Base-by-base conservation (phyloP, 2,888 invertebrate species). In the Hecatera dysodea region DNA sequence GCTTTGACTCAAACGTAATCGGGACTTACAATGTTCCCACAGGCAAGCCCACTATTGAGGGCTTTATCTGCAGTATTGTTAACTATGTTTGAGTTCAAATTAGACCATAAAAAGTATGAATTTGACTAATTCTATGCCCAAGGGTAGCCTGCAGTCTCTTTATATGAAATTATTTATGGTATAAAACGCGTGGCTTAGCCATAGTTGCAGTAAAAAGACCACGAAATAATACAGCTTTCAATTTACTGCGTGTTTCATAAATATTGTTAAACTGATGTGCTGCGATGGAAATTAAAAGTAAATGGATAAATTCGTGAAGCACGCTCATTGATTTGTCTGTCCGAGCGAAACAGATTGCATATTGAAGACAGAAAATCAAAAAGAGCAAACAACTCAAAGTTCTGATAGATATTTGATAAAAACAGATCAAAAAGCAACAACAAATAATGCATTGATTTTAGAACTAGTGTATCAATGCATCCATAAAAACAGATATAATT, bases 291-390 rank as follows among this genome's bases (percentile, higher is more conserved):
- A 67, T 78, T 65, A 52, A 55, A 72, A 22, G 42, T 62, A 59
- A 78, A 75, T 75, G 65, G 59, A 55, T 55, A 71, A 81, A 78
- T 67, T 82, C 69, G 68, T 82, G 80, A 71, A 70, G 50, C 82
- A 75, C 74, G 81, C 52, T 60, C 69, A 36, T 50, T 55, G 55
- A 67, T 74, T 66, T 67, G 56, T 67, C 50, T 72, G 53, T 65
- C 66, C 62, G 39, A 75, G 71, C 80, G 78, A 72, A 82, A 69
- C 80, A 50, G 61, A 65, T 69, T n/a, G 67, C n/a, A 66, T 39
- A 65, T 55, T 70, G 53, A 62, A 65, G 60, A 22, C 50, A 62
- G 44, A 17, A 46, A 6, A 19, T 2, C 2, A 77, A 81, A 68
- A 80, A 67, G 6, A 48, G 55, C 8, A 53, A 63, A 66, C 27